These are phyloP conservation scores for Trogon melanurus DNA, from an alignment of 2,113 vertebrate genomes.

Conservation along the genomic window DNA sequence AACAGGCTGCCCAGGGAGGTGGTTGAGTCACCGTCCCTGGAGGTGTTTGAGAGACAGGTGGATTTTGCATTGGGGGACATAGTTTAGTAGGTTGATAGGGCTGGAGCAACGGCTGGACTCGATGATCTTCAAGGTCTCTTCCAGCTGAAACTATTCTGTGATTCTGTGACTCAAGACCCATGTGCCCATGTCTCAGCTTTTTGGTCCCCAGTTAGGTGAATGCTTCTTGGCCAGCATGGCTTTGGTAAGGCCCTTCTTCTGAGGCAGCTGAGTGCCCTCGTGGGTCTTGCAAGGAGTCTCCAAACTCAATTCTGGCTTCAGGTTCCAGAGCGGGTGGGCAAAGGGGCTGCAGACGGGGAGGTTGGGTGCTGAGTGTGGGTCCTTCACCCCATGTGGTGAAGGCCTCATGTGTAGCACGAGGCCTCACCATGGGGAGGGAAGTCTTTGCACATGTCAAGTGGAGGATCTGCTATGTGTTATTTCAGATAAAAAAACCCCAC, in stretches of 20 bases:
- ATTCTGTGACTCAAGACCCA: neutral
- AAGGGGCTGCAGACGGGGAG: neutral
- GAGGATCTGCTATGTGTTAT: neutral
- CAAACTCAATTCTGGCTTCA: neutral
- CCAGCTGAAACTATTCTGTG: too few relatives aligned
- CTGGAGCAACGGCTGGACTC: too few relatives aligned
- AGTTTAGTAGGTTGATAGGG: too few relatives aligned
- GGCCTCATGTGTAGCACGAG: neutral
- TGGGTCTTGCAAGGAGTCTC: neutral
- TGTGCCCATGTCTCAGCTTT: neutral
- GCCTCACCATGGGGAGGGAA: neutral
- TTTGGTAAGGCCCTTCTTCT: neutral
- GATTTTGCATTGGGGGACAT: too few relatives aligned
- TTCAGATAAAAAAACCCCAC: neutral
- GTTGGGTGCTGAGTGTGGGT: neutral
- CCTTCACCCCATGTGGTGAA: neutral
- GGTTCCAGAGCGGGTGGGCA: neutral
- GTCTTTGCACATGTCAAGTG: neutral
- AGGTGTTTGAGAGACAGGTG: too few relatives aligned
- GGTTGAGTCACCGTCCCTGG: too few relatives aligned
- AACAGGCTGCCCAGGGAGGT: too few relatives aligned
- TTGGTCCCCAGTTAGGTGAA: neutral
- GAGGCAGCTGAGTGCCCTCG: neutral
- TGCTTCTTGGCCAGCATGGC: neutral
- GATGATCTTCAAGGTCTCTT: too few relatives aligned